phyloP scores from a whole-genome alignment of 2,113 vertebrate genomes.

The Panthera leo region DNA sequence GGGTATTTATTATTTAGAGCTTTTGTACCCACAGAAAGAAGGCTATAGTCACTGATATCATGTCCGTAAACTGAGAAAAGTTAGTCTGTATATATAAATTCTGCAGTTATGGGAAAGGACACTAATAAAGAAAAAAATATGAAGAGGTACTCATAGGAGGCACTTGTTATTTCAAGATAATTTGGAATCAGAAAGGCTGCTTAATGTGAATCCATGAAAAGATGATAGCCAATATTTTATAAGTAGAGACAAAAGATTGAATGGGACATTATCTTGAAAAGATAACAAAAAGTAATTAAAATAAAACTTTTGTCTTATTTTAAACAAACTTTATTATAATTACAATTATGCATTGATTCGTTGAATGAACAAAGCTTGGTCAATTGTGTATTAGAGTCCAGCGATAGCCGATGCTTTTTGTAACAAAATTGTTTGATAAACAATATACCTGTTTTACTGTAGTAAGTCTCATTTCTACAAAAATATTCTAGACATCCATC shows the following conservation, averaged over 20 bases:
- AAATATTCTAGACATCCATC: neutral
- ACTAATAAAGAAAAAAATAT: neutral
- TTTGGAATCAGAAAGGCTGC: neutral
- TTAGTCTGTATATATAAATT: neutral
- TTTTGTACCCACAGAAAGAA: neutral
- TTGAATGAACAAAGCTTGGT: neutral
- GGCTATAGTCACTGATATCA: neutral
- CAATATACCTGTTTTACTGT: neutral
- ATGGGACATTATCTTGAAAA: neutral
- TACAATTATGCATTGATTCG: neutral
- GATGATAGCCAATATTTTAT: neutral
- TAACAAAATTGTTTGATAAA: constrained; percentile 34
- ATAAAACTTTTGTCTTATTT: neutral
- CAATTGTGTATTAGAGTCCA: neutral
- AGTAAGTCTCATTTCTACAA: constrained; percentile 1
- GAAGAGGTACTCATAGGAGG: neutral
- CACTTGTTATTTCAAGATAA: constrained; percentile 15
- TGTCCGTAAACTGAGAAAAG: neutral
- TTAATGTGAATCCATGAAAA: constrained; percentile 12
- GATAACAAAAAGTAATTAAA: neutral
- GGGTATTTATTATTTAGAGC: neutral
- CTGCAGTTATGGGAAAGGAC: neutral
- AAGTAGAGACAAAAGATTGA: neutral
- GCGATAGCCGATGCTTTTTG: neutral
- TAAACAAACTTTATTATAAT: neutral